A percentile compares a stretch with the other conserved stretches of the same genome.
phyloP scores from a whole-genome alignment of 2,113 vertebrate genomes.

The Conger conger region DNA sequence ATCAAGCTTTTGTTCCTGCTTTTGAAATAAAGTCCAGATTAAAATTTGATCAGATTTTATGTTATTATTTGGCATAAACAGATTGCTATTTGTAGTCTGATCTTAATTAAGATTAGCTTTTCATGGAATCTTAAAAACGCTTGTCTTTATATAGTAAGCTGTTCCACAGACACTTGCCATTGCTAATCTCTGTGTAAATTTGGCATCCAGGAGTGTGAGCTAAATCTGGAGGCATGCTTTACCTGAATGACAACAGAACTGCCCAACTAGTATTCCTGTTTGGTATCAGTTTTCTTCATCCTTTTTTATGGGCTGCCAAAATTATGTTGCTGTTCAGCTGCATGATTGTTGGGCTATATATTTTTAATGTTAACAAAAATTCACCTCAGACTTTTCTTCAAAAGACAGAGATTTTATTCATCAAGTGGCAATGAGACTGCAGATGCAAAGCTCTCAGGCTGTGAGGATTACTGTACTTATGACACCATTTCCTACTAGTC shows the following conservation, averaged over 20 bases:
- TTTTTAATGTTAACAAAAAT: background rate
- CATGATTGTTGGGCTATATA: background rate
- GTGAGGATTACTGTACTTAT: background rate
- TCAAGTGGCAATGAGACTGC: background rate
- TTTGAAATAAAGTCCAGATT: slow-evolving; percentile 33
- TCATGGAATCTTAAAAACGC: slow-evolving; percentile 15
- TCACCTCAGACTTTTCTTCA: background rate
- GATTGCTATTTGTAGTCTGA: slow-evolving; percentile 49
- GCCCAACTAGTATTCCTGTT: background rate
- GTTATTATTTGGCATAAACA: slow-evolving; percentile 48
- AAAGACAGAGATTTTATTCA: background rate
- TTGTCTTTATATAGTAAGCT: slow-evolving; percentile 4
- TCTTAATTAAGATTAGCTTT: slow-evolving; percentile 41
- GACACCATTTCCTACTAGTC: background rate
- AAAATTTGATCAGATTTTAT: slow-evolving; percentile 35
- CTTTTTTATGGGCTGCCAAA: background rate
- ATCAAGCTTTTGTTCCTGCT: slow-evolving; percentile 37
- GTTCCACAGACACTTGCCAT: slow-evolving; percentile 13
- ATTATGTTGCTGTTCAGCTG: background rate
- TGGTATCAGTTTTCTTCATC: background rate
- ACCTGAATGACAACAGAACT: background rate
- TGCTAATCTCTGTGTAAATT: slow-evolving; percentile 13
- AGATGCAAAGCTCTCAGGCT: background rate
- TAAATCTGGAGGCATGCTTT: background rate
- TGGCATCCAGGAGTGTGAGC: slow-evolving; percentile 21